Base-by-base conservation (phyloP, 2,888 invertebrate genomes). In the Drosophila barbarae region DNA sequence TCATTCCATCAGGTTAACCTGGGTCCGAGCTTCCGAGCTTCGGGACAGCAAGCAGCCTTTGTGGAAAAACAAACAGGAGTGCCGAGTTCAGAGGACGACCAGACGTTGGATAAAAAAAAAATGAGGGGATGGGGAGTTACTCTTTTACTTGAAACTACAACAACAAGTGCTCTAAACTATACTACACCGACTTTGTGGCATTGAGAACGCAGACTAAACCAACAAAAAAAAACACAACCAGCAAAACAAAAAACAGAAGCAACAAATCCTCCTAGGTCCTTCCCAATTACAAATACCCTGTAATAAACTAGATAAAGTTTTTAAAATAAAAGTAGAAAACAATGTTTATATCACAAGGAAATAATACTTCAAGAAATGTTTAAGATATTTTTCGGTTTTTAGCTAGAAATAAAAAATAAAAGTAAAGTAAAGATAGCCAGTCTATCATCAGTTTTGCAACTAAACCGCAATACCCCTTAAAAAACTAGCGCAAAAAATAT, bases 1-100 rank as follows among this genome's bases (percentile, higher is more conserved):
- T 41, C 60, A 73, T 51, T 66, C 65, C 63, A 67, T 67, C 63
- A 46, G 63, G 67, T 64, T 60, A 60, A 42, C 53, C 65, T 32
- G 32, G 39, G 51, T 67, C 50, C 46, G 21, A 67, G 67, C 44
- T 53, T 6, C 21, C 61, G 56, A n/a, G n/a, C n/a, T 57, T 58
- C 39, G 30, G 28, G 44, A 15, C 39, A 44, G 38, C 38, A 18
- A 7, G 39, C 35, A 34, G 34, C 34, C 65, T 64, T 64, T 64
- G 65, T 44, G 65, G 49, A 30, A 65, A 61, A 42, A 26, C 46
- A 63, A 63, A 63, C 64, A 63, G 64, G 35, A 46, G 47, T 36
- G 38, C 5, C 10, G 42, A 44, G 59, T 12, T 39, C 28, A 10
- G 2, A 10, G 1, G 18, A 12, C 10, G 5, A 39, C 39, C 41